Percentiles rank a stretch among this genome's conserved stretches.
Conservation (phyloP, 2,888 invertebrate genomes). For the Tenthredo notha region DNA sequence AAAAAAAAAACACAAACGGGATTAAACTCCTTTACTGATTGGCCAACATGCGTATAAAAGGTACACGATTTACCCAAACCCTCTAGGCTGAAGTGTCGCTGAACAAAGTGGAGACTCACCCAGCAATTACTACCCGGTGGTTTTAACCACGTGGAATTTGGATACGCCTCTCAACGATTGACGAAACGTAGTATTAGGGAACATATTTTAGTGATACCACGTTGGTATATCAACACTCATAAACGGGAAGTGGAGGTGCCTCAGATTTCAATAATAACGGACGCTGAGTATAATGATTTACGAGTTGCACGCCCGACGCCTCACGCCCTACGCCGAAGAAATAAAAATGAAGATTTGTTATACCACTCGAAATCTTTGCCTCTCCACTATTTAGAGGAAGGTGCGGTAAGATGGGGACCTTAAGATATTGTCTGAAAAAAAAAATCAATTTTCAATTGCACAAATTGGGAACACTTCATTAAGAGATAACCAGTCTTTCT, state of each 20-base stretch:
- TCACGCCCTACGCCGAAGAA: not conserved
- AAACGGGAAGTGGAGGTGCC: not conserved
- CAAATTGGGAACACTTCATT: no score
- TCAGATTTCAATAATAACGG: slow-evolving; percentile 33
- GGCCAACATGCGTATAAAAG: not conserved
- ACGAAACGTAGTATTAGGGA: not conserved
- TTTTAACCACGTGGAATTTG: slow-evolving; percentile 2
- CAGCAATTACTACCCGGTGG: slow-evolving; percentile 49
- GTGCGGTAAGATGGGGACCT: no score
- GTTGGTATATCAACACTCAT: not conserved
- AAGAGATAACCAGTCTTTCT: no score
- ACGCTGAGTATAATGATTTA: slow-evolving; percentile 18
- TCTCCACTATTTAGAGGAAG: not conserved
- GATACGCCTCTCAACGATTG: not conserved
- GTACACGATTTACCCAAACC: not conserved
- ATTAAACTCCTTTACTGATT: not conserved
- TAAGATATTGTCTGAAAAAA: no score
- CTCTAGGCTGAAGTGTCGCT: not conserved
- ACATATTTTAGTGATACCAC: slow-evolving; percentile 5
- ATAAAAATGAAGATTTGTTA: not conserved
- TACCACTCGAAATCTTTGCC: not conserved
- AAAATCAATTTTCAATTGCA: no score
- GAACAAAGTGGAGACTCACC: slow-evolving; percentile 44
- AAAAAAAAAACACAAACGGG: not conserved
- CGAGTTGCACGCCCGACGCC: not conserved